phyloP scores from a whole-genome alignment of 2,797 vertebrate species.

The Anniella stebbinsi region DNA sequence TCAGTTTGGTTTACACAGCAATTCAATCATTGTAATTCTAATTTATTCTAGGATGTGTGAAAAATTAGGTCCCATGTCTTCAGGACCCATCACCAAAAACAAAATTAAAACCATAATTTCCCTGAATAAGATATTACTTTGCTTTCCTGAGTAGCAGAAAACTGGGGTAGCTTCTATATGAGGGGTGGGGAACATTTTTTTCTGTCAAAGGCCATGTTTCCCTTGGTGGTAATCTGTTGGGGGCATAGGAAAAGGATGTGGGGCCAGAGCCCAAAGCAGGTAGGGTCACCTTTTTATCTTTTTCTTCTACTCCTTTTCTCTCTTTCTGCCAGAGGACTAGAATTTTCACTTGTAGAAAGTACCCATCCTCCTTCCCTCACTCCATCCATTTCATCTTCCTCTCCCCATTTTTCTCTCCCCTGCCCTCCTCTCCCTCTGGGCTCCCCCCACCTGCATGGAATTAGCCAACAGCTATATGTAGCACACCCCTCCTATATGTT shows the following conservation, averaged over 20 bases:
- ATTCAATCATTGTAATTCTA: neutral
- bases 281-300: neutral
- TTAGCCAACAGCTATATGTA: neutral
- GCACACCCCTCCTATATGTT: neutral
- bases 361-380: neutral
- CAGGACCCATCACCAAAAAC: constrained; percentile 33
- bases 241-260: neutral
- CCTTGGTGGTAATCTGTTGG: neutral
- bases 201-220: neutral
- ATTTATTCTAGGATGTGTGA: constrained; percentile 35
- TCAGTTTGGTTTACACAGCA: constrained; percentile 27
- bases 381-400: neutral
- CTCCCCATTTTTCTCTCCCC: neutral
- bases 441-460: neutral
- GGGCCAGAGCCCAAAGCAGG: too few species aligned
- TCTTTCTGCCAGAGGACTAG: too few species aligned
- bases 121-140: neutral
- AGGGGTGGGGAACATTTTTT: neutral
- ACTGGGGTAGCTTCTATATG: neutral
- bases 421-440: neutral
- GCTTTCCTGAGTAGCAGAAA: neutral
- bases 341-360: too few species aligned
- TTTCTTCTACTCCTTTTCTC: neutral
- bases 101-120: constrained; percentile 11
- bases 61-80: constrained; percentile 26